Conservation (phyloP, 2,888 invertebrate genomes). For the Osedax fenrisi region DNA sequence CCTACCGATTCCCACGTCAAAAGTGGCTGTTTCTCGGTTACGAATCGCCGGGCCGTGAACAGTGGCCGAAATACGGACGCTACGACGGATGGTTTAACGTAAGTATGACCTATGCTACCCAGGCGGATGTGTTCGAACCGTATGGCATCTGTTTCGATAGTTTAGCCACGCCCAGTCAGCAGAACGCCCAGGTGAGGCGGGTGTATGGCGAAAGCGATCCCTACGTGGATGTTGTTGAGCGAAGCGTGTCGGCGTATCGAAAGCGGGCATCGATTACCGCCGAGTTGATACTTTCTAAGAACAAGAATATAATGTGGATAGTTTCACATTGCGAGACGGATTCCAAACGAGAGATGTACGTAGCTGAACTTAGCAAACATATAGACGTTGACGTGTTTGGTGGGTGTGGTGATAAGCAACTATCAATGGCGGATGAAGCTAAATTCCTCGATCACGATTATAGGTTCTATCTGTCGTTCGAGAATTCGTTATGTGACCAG, state of each 20-base stretch:
- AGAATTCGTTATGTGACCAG: slow-evolving; percentile 15
- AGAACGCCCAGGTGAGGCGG: neutral
- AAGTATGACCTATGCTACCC: neutral
- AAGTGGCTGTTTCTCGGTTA: neutral
- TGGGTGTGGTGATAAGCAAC: neutral
- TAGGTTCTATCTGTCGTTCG: slow-evolving; percentile 21
- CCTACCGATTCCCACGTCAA: neutral
- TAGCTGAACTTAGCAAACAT: neutral
- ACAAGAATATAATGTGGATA: neutral
- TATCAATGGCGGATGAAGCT: neutral
- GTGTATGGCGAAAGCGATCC: neutral
- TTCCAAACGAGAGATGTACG: neutral
- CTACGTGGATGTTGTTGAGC: no score
- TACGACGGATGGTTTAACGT: neutral
- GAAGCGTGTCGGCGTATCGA: no score
- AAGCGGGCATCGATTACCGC: no score
- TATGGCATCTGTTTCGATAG: neutral
- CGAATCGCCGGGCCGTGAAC: neutral
- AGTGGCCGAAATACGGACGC: neutral
- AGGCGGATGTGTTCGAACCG: neutral
- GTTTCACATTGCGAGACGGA: neutral
- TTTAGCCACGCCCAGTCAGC: neutral
- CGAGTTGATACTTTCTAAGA: neutral
- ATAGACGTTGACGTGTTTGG: neutral
- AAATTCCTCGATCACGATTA: neutral